Percentiles rank a stretch among this genome's conserved stretches.
Evolutionary conservation across 2,113 vertebrate genomes (phyloP).

Genomic region (Crocuta crocuta): DNA sequence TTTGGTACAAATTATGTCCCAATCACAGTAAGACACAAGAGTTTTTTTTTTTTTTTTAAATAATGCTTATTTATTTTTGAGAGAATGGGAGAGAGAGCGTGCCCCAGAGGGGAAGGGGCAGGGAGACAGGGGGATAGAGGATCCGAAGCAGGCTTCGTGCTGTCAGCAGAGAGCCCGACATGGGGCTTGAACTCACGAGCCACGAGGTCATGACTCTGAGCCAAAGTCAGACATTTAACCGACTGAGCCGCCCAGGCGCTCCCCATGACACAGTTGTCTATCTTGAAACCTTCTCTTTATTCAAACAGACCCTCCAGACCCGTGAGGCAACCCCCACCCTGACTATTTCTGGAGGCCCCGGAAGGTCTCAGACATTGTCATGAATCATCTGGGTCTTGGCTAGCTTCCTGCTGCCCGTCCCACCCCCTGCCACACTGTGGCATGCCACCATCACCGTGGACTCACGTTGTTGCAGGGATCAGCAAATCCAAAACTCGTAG

Average conservation of each 20-base stretch:
- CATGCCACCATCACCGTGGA: not conserved
- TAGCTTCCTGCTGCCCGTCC: not conserved
- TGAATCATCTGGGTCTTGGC: not conserved
- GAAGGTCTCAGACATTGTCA: not conserved
- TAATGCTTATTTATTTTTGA: too few relatives aligned
- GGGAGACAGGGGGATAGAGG: too few relatives aligned
- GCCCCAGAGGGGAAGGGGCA: too few relatives aligned
- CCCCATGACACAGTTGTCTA: too few relatives aligned
- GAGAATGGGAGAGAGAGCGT: too few relatives aligned
- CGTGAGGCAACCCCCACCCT: not conserved
- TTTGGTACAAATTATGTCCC: not conserved
- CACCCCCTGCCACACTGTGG: not conserved
- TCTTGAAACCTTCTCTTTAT: not conserved
- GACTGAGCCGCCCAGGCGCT: too few relatives aligned
- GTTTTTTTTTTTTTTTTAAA: too few relatives aligned
- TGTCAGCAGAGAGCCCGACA: too few relatives aligned
- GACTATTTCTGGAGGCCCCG: not conserved
- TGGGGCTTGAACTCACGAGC: too few relatives aligned
- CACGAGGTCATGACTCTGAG: too few relatives aligned
- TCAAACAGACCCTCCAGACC: not conserved
- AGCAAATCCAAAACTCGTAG: not conserved
- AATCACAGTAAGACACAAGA: not conserved
- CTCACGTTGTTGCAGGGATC: not conserved
- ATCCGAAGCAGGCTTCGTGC: too few relatives aligned
- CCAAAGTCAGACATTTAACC: too few relatives aligned